Evolutionary conservation across 2,797 vertebrate species (phyloP).

Genomic region (Micropoecilia bifurca): DNA sequence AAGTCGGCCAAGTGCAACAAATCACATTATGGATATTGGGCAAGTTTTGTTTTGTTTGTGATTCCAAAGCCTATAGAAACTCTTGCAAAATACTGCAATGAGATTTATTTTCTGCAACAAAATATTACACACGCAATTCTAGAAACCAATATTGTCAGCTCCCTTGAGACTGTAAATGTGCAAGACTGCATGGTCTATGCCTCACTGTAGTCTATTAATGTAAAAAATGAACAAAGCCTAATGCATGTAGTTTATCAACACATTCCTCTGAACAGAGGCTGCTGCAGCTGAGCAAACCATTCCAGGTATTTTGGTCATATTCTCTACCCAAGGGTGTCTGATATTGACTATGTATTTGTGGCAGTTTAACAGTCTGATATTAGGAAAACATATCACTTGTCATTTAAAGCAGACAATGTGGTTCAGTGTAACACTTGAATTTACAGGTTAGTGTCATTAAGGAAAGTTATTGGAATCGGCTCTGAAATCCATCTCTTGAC

Average conservation of each 20-base stretch:
- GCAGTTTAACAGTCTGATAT: constrained; percentile 16
- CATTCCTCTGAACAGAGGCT: constrained; percentile 25
- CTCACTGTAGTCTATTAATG: constrained; percentile 54
- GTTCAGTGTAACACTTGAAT: constrained; percentile 27
- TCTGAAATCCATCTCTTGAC: constrained; percentile 38
- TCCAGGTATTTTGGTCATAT: constrained; percentile 29
- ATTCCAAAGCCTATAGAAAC: constrained; percentile 11
- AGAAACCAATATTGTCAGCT: constrained; percentile 35
- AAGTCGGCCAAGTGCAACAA: constrained; percentile 7
- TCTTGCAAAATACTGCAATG: not conserved
- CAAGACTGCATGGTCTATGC: constrained; percentile 36
- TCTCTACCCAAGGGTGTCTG: constrained; percentile 8
- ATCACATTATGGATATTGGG: constrained; percentile 1
- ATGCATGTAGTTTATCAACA: constrained; percentile 56
- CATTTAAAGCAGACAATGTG: constrained; percentile 27
- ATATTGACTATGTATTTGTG: constrained; percentile 4
- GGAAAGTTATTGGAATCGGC: constrained; percentile 29
- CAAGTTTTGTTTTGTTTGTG: constrained; percentile 1
- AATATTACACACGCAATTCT: constrained; percentile 26
- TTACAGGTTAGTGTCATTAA: constrained; percentile 9
- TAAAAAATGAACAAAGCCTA: constrained; percentile 42
- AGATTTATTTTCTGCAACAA: constrained; percentile 37
- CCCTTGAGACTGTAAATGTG: constrained; percentile 51
- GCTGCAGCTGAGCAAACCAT: constrained; percentile 42
- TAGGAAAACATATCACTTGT: not conserved